Conservation (phyloP, 2,797 vertebrate genomes). For the Takifugu rubripes region DNA sequence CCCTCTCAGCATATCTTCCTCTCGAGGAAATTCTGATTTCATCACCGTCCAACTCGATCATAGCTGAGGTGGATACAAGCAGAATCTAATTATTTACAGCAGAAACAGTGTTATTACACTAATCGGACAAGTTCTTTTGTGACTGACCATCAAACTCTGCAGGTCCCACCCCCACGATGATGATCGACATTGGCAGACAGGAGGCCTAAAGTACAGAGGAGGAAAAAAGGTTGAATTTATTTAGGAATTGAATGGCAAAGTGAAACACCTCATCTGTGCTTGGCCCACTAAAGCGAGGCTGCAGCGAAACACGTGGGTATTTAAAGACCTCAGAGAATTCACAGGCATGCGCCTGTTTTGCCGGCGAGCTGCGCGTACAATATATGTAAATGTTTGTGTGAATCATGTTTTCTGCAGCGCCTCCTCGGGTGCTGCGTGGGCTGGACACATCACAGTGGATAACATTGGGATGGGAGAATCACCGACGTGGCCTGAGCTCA, state of each 20-base stretch:
- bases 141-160: conserved; percentile 95
- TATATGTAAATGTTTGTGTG: conserved; percentile 12
- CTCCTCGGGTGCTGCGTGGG: conserved; percentile 31
- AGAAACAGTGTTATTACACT: not conserved
- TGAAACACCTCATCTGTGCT: not conserved
- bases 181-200: conserved; percentile 95
- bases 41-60: conserved; percentile 95
- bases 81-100: not conserved
- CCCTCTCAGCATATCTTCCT: conserved; percentile 92
- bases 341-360: not conserved
- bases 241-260: not conserved
- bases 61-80: conserved; percentile 76
- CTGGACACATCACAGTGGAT: conserved; percentile 36
- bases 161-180: conserved; percentile 95
- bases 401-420: conserved; percentile 14
- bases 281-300: not conserved
- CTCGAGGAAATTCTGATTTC: conserved; percentile 93
- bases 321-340: not conserved
- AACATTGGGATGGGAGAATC: conserved; percentile 41
- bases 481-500: conserved; percentile 21
- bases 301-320: not conserved
- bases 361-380: not conserved
- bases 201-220: conserved; percentile 68
- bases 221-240: not conserved
- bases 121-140: conserved; percentile 9